Evolutionary conservation across 2,797 vertebrate species (phyloP).

Genomic region (Semaprochilodus insignis): DNA sequence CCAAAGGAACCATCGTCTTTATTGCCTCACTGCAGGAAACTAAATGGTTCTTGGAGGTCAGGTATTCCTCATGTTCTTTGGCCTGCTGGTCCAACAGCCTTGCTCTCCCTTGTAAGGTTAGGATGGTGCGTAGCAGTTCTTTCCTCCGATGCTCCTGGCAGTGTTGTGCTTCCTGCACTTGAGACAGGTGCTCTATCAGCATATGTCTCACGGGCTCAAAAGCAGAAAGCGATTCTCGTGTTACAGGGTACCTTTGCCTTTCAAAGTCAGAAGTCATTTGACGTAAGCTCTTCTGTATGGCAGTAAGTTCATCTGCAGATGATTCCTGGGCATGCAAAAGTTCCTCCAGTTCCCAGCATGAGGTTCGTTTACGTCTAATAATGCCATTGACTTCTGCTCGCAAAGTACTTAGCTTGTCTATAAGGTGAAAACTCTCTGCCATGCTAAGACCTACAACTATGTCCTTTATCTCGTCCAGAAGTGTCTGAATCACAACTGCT

Average conservation of each 20-base stretch:
- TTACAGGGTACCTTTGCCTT: conserved; percentile 71
- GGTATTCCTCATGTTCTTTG: conserved; percentile 76
- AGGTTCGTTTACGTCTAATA: conserved; percentile 68
- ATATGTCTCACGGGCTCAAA: conserved; percentile 60
- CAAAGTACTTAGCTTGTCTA: conserved; percentile 72
- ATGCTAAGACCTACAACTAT: conserved; percentile 63
- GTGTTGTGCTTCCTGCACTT: conserved; percentile 73
- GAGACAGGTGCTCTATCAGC: conserved; percentile 76
- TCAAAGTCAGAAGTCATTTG: conserved; percentile 67
- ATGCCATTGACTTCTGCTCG: conserved; percentile 70
- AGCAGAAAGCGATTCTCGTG: conserved; percentile 60
- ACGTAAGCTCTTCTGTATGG: conserved; percentile 68
- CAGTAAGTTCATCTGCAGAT: conserved; percentile 69
- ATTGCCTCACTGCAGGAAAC: conserved; percentile 71
- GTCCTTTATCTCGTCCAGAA: conserved; percentile 71
- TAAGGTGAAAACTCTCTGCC: conserved; percentile 73
- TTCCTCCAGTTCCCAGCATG: conserved; percentile 74
- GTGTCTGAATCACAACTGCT: conserved; percentile 69
- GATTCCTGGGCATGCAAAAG: conserved; percentile 69
- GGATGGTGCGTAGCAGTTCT: conserved; percentile 66
- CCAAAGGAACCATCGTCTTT: conserved; percentile 69
- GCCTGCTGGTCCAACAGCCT: conserved; percentile 67
- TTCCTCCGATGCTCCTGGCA: conserved; percentile 67
- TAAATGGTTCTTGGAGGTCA: conserved; percentile 74
- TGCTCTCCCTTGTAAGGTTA: conserved; percentile 76